Conservation (phyloP, 2,113 vertebrate species). For the Pitta sordida region DNA sequence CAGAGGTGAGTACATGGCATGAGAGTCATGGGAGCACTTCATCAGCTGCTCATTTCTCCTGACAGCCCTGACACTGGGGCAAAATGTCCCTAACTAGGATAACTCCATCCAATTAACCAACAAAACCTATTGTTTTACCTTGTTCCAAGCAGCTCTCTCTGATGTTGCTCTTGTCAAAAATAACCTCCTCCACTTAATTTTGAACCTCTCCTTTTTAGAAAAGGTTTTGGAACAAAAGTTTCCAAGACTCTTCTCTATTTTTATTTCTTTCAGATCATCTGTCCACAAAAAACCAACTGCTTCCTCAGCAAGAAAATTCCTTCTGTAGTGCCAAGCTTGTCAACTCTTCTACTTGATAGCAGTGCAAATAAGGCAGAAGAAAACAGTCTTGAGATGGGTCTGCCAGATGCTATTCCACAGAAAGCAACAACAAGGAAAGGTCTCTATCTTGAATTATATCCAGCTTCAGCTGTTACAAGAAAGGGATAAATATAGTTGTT, state of each 20-base stretch:
- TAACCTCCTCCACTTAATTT: background rate
- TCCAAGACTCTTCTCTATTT: background rate
- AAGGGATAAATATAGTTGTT: background rate
- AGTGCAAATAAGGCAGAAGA: background rate
- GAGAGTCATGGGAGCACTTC: background rate
- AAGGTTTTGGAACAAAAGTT: background rate
- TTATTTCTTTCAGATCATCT: slow-evolving; percentile 10
- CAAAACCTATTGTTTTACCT: background rate
- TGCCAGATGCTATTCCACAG: background rate
- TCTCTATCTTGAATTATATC: background rate
- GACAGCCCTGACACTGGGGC: background rate
- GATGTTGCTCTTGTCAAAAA: background rate
- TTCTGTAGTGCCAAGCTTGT: background rate
- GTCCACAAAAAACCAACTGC: background rate
- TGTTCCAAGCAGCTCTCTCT: background rate
- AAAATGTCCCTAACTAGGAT: background rate
- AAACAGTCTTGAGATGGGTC: background rate
- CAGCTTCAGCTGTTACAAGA: background rate
- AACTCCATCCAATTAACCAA: background rate
- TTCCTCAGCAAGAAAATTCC: slow-evolving; percentile 34
- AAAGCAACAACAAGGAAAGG: background rate
- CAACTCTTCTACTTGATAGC: background rate
- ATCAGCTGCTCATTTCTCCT: background rate
- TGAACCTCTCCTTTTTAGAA: background rate
- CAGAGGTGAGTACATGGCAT: slow-evolving; percentile 41